Percentiles rank a stretch among this genome's conserved stretches.
These are phyloP conservation scores for Saccostrea cuccullata DNA, from an alignment of 1,140 invertebrate genomes.

Conservation along the genomic window DNA sequence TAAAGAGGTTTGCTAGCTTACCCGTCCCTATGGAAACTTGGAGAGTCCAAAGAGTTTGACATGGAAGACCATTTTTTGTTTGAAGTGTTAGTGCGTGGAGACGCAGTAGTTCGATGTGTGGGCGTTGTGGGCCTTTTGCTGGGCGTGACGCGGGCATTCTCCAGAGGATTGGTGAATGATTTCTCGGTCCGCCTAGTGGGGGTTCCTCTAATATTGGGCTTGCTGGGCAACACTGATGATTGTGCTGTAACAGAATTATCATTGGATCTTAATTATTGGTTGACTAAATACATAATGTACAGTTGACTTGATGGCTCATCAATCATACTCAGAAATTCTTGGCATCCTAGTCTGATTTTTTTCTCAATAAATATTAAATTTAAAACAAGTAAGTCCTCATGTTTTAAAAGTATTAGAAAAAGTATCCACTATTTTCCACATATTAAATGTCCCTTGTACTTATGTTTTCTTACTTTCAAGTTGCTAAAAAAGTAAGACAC, in stretches of 20 bases:
- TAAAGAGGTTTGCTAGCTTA: background rate
- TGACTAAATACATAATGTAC: too few species aligned
- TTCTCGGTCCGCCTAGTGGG: conserved; percentile 46
- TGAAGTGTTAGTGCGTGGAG: conserved; percentile 45
- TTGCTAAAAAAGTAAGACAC: too few species aligned
- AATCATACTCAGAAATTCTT: too few species aligned
- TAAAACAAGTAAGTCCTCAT: too few species aligned
- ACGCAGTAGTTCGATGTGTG: conserved; percentile 53
- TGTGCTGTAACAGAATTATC: conserved; percentile 59
- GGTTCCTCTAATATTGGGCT: conserved; percentile 59
- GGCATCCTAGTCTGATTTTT: too few species aligned
- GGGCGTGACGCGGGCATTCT: conserved; percentile 65
- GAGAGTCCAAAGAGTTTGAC: conserved; percentile 13
- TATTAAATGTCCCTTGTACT: too few species aligned
- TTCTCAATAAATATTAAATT: too few species aligned
- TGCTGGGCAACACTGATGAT: conserved; percentile 68
- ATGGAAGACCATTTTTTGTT: conserved; percentile 73
- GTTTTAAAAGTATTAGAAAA: too few species aligned
- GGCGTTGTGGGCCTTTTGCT: conserved; percentile 59
- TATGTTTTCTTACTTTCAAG: too few species aligned
- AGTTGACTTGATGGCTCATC: too few species aligned
- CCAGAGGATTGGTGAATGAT: conserved; percentile 62
- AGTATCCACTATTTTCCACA: too few species aligned
- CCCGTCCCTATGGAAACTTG: conserved; percentile 12
- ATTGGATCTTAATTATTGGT: background rate